Conservation (phyloP, 2,888 invertebrate genomes). For the Euzophera pinguis region DNA sequence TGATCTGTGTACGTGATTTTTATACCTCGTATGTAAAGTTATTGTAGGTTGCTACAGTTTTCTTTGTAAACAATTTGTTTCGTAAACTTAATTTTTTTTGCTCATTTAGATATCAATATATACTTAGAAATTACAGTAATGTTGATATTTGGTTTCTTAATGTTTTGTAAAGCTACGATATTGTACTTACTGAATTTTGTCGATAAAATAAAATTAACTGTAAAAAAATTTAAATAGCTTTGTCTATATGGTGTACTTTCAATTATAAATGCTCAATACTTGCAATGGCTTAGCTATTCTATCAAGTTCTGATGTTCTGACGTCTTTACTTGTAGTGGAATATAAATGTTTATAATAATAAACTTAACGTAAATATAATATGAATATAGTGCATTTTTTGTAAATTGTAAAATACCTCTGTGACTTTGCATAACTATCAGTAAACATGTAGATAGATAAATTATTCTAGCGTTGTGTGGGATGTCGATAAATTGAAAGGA, state of each 20-base stretch:
- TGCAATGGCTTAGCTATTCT: too few relatives aligned
- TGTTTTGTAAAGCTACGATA: too few relatives aligned
- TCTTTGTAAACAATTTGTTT: too few relatives aligned
- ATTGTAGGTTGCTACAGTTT: not conserved
- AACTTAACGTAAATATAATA: too few relatives aligned
- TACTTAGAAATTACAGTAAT: not conserved
- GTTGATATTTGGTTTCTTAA: not conserved
- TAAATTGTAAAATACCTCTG: not conserved
- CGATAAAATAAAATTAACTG: too few relatives aligned
- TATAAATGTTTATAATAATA: not conserved
- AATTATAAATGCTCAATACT: too few relatives aligned
- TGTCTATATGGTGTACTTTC: too few relatives aligned
- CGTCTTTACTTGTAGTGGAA: too few relatives aligned
- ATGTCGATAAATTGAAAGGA: not conserved
- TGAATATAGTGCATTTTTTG: not conserved
- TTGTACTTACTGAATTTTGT: not conserved
- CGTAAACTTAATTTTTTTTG: not conserved
- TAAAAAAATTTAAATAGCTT: too few relatives aligned
- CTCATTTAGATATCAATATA: not conserved
- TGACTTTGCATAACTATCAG: not conserved
- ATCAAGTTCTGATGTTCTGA: too few relatives aligned
- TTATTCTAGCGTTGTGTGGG: not conserved
- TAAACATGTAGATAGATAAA: slow-evolving; percentile 1
- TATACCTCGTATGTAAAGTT: not conserved
- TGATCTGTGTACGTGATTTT: slow-evolving; percentile 5